Evolutionary conservation across 92 coral and sea anemone species (phyloP), one percentile per base, ranked within the genome.

Genomic region (Virgularia gustaviana): DNA sequence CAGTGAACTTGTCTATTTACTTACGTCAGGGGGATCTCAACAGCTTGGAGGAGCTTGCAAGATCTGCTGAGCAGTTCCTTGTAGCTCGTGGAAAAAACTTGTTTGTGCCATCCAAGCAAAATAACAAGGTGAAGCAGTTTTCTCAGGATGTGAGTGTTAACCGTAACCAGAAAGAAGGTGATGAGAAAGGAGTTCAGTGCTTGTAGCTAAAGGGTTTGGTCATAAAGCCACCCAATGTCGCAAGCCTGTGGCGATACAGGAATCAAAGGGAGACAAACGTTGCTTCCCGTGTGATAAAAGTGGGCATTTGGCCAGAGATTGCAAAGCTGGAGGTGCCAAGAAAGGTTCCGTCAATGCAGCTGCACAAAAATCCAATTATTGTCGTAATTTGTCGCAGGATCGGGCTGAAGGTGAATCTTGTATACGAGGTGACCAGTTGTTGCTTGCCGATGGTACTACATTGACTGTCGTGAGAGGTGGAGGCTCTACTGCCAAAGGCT

Each of bases 151-250:
- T 15, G 3, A 15, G n/a, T 25, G 55, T 3, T 5, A 4, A 5
- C 55, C 18, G 63, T 6, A 32, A 57, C 13, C 8, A 57, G 36
- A 27, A 6, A 36, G 63, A 57, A 25, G 30, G 29, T 25, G 29
- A 57, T 57, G 36, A 57, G 36, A 10, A 57, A 25, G 18, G 36
- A 57, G 15, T 57, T 24, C 63, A 57, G 36, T 57, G 63, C 22
- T 47, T 47, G 20, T n/a, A n/a, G 70, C 44, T 75, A 77, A 77
- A 11, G 57, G 54, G 7, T 58, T 13, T 15, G 71, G 79, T 1
- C 83, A 83, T 15, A 83, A 83, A 32, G 80, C 82, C 47, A 57
- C 49, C 54, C 63, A 80, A 16, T 80, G 75, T 36, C 27, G 15
- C 29, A 25, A 57, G 41, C 15, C 22, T 36, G 36, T n/a, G 44